Conservation (phyloP, 2,797 vertebrate genomes). For the Brachyrhaphis roseni region DNA sequence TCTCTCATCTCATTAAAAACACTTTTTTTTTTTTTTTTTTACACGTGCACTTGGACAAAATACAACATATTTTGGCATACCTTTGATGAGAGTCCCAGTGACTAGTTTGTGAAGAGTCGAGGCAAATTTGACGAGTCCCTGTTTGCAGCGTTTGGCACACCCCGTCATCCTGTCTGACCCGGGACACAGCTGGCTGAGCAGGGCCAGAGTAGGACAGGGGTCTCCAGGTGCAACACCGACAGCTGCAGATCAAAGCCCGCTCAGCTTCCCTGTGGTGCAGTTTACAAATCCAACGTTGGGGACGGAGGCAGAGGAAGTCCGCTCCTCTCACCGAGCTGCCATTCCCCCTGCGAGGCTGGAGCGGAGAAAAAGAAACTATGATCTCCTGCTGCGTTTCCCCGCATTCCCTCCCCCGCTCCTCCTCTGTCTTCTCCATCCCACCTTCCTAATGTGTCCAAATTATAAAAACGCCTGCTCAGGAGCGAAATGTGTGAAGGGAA, state of each 20-base stretch:
- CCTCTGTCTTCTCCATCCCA: slow-evolving; percentile 33
- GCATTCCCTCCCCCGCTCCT: slow-evolving; percentile 38
- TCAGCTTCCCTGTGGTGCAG: slow-evolving; percentile 40
- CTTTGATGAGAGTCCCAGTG: slow-evolving; percentile 92
- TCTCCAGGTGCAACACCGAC: slow-evolving; percentile 23
- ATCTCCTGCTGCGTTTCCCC: slow-evolving; percentile 46
- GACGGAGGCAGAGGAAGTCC: slow-evolving; percentile 9
- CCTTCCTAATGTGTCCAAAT: slow-evolving; percentile 54
- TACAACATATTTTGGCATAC: slow-evolving; percentile 69
- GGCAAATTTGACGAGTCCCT: slow-evolving; percentile 89
- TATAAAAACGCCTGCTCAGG: slow-evolving; percentile 38
- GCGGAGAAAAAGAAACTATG: slow-evolving; percentile 48
- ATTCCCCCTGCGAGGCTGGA: slow-evolving; percentile 50
- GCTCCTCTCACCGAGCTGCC: slow-evolving; percentile 28
- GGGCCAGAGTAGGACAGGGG: slow-evolving; percentile 34
- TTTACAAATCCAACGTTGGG: slow-evolving; percentile 27
- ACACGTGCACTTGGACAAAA: not conserved
- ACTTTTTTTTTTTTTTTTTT: not conserved
- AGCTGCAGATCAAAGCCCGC: slow-evolving; percentile 11
- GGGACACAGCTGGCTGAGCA: slow-evolving; percentile 39
- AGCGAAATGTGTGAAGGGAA: slow-evolving; percentile 19
- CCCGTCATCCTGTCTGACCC: slow-evolving; percentile 83
- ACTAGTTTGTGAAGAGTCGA: slow-evolving; percentile 88
- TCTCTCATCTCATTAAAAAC: not conserved
- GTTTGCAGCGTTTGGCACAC: slow-evolving; percentile 90